Evolutionary conservation across 2,888 invertebrate species (phyloP).

Genomic region (Drosophila neutralis): DNA sequence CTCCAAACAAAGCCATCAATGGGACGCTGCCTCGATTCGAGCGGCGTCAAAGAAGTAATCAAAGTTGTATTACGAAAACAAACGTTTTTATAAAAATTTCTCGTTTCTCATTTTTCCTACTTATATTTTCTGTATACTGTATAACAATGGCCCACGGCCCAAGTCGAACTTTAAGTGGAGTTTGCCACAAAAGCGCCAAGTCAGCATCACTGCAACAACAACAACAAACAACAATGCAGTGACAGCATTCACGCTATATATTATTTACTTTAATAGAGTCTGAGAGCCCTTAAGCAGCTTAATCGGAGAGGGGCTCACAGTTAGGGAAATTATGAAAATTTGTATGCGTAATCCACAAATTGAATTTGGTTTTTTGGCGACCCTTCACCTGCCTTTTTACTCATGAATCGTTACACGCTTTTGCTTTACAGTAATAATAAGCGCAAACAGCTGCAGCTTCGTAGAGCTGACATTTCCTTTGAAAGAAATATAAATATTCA

Average conservation of each 20-base stretch:
- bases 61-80: conserved; percentile 80
- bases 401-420: conserved; percentile 55
- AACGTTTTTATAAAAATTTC: conserved; percentile 76
- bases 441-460: conserved; percentile 28
- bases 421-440: conserved; percentile 22
- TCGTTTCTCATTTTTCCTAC: conserved; percentile 35
- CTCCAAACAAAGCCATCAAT: conserved; percentile 69
- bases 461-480: conserved; percentile 30
- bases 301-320: conserved; percentile 17
- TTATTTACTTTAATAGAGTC: conserved; percentile 76
- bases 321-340: conserved; percentile 64
- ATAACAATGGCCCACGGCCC: conserved; percentile 54
- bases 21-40: conserved; percentile 40
- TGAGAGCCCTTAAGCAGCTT: conserved; percentile 24
- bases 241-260: conserved; percentile 69
- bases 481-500: background rate
- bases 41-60: conserved; percentile 77
- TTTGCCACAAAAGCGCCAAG: conserved; percentile 61
- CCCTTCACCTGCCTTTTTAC: conserved; percentile 63
- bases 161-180: conserved; percentile 47
- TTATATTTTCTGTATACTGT: conserved; percentile 25
- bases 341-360: conserved; percentile 37
- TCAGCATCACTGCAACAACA: conserved; percentile 53
- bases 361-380: conserved; percentile 34
- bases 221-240: conserved; percentile 43